Conservation (phyloP, 2,113 vertebrate species). For the Barbus barbus region DNA sequence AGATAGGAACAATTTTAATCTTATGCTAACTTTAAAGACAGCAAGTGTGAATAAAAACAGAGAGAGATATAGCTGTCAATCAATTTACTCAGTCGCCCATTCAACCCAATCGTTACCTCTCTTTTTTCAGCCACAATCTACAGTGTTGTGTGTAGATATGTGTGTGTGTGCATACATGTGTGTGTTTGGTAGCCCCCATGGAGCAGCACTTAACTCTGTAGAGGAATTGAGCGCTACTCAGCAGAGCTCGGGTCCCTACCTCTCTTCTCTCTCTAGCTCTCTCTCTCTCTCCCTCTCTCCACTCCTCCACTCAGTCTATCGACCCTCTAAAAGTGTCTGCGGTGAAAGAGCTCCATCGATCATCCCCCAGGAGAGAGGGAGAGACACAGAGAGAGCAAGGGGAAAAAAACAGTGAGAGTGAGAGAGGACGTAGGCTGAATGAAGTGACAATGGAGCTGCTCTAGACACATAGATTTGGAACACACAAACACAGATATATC, state of each 20-base stretch:
- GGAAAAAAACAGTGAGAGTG: constrained; percentile 61
- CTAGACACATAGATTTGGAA: constrained; percentile 62
- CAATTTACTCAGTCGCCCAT: background rate
- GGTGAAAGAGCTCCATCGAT: constrained; percentile 78
- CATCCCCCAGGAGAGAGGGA: constrained; percentile 63
- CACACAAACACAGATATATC: constrained; percentile 57
- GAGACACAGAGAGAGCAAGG: constrained; percentile 60
- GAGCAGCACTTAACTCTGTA: constrained; percentile 62
- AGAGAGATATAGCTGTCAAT: background rate
- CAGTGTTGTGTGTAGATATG: constrained; percentile 25
- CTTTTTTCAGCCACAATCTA: constrained; percentile 25
- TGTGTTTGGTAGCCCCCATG: constrained; percentile 39
- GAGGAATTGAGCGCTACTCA: constrained; percentile 58
- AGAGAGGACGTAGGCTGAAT: constrained; percentile 58
- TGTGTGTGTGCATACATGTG: constrained; percentile 35
- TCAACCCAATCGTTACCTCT: background rate
- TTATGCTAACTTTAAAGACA: background rate
- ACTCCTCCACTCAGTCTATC: constrained; percentile 63
- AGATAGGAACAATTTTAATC: background rate
- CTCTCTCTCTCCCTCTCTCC: constrained; percentile 30
- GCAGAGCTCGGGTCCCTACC: constrained; percentile 48
- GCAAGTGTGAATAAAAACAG: background rate
- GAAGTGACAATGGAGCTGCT: constrained; percentile 65
- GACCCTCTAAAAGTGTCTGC: constrained; percentile 78
- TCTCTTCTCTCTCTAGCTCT: constrained; percentile 39